Base-by-base conservation (phyloP, 2,113 vertebrate genomes). In the Cebidichthys violaceus region DNA sequence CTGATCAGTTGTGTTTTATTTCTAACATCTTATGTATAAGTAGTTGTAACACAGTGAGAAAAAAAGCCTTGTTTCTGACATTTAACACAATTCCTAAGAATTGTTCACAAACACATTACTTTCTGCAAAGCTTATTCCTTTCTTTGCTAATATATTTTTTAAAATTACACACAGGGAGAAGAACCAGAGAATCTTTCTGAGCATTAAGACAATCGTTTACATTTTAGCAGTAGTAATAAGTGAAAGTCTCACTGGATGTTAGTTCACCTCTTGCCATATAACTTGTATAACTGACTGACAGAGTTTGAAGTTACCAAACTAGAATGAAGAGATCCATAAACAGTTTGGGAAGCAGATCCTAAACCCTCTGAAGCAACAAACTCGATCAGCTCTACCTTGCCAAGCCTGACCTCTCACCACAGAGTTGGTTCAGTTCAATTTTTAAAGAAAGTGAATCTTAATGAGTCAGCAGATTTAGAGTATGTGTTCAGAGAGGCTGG, bases 321-420 rank as follows among this genome's bases (percentile, higher is more conserved):
- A 24, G 9, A n/a, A 43, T 62, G 43, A 24, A 15, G 29, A 24
- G 27, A 47, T 50, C n/a, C 39, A n/a, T 45, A 20, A 9, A 27
- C 52, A 39, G 31, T 60, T 31, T 73, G 17, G 6, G 15, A 9
- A 5, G 72, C 41, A 24, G 57, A 29, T 24, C 27, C 20, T 17
- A 10, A 50, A 6, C 35, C n/a, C n/a, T 9, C 17, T 9, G 5
- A 70, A 47, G 31, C 41, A 27, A n/a, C 2, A 61, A 73, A 45
- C 24, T 59, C 29, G 62, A 1, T 60, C 76, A 57, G 33, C 52
- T 86, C 17, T 35, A 31, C 29, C 43, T 55, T 31, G 45, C 70
- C 70, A 31, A 79, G 55, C 45, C 47, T 79, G 55, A 29, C 55
- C 24, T 15, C 24, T 62, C 45, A 72, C 17, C 57, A 13, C 45